Evolutionary conservation across 1,140 invertebrate genomes (phyloP).

Genomic region (Grapholita molesta): DNA sequence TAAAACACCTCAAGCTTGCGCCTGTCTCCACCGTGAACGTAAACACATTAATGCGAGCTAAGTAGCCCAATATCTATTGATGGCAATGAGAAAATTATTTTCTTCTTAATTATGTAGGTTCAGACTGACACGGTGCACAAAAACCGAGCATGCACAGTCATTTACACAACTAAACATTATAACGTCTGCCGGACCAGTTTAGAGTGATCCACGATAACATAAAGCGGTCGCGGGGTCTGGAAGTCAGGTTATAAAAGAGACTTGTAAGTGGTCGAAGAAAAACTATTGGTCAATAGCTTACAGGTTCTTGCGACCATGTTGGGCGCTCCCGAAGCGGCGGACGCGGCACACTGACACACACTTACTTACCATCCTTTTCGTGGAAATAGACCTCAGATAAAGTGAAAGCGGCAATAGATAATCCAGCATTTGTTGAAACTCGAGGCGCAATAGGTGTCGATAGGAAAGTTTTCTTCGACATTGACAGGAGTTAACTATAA

Average conservation of each 20-base stretch:
- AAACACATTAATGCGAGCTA: constrained; percentile 13
- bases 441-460: not conserved
- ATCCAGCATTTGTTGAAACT: constrained; percentile 60
- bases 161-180: not conserved
- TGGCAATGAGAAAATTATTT: constrained; percentile 39
- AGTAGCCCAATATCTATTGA: constrained; percentile 23
- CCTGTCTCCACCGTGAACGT: not conserved
- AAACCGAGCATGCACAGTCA: constrained; percentile 31
- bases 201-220: not conserved
- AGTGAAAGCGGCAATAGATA: constrained; percentile 72
- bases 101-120: constrained; percentile 71
- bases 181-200: not conserved
- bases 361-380: constrained; percentile 74
- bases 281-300: not conserved
- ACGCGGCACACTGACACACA: constrained; percentile 73
- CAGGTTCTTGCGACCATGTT: constrained; percentile 11
- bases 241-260: not conserved
- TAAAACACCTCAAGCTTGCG: not conserved
- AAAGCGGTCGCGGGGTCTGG: not conserved
- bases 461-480: not conserved
- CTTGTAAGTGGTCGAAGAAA: not conserved
- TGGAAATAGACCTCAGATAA: constrained; percentile 72
- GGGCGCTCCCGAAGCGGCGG: constrained; percentile 52
- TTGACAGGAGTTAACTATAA: not conserved
- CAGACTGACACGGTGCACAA: constrained; percentile 61